These are phyloP conservation scores for Muricea muricata DNA, from an alignment of 92 coral and sea anemone genomes.

Conservation along the genomic window DNA sequence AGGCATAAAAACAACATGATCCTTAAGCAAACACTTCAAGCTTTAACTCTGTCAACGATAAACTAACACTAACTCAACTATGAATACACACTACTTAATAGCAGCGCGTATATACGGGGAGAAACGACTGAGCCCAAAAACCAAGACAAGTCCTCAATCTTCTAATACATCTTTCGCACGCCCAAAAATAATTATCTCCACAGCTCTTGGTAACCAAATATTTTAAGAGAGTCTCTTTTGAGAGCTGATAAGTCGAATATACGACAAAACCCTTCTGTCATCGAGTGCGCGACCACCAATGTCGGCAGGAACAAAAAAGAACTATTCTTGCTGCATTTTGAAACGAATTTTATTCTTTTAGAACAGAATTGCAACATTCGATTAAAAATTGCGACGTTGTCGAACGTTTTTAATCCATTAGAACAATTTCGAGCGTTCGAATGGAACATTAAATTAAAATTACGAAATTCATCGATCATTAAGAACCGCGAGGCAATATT, in stretches of 20 bases:
- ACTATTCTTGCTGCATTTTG: neutral
- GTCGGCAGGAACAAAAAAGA: neutral
- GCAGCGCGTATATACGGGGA: too few species aligned
- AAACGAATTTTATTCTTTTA: neutral
- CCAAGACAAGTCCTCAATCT: too few species aligned
- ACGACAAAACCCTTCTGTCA: neutral
- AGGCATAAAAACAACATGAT: constrained; percentile 23
- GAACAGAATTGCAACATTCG: neutral
- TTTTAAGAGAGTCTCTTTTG: constrained; percentile 20
- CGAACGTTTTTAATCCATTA: neutral
- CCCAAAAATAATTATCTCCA: constrained; percentile 21
- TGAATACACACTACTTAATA: neutral
- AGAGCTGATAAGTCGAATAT: constrained; percentile 37
- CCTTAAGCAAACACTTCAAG: constrained; percentile 29
- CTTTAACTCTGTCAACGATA: constrained; percentile 35
- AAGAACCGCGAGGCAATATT: constrained; percentile 14
- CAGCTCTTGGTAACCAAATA: constrained; percentile 44
- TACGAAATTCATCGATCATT: constrained; percentile 18
- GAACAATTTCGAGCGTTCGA: neutral
- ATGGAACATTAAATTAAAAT: constrained; percentile 3
- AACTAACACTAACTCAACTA: constrained; percentile 26
- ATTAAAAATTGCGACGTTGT: neutral
- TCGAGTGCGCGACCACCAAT: constrained; percentile 1
- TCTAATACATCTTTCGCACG: neutral
- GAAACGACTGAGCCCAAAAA: too few species aligned